Evolutionary conservation across 1,140 invertebrate genomes (phyloP), one percentile per base, ranked within the genome.

Genomic region (Wasmannia auropunctata): DNA sequence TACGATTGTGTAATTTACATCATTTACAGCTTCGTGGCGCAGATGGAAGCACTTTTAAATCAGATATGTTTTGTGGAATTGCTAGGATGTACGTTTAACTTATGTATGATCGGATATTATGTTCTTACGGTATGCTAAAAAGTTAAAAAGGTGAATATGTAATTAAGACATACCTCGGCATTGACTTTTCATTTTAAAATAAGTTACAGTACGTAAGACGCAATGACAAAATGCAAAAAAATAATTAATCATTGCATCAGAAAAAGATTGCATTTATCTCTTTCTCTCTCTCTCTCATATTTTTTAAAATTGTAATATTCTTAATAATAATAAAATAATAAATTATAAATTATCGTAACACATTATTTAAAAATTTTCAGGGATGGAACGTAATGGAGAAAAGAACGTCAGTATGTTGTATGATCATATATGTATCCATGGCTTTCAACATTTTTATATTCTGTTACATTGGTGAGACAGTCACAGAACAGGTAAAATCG

Each of bases 31-130:
- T 92, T 93, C 22, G 88, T 91, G 28, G 46, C 80, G 0, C 60
- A 74, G 0, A 88, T 92, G n/a, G 92, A 93, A 79, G 54, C 6
- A 86, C 11, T 70, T 92, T 54, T 93, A 25, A 91, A 92, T 69
- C 90, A 91, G 62, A 87, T 93, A 63, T 92, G 92, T 72, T 77
- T 93, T 28, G 84, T 93, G 2, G 92, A 93, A 90, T 89, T 93
- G 37, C 62, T 93, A 1, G 92, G 93, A 37, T 93, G 92, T 62
- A 93, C 92, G 0, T 80, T 93, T 77, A 93, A 92, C 40, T 92
- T 93, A 63, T 93, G 93, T 76, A 90, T 92, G 62, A 67, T 93
- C 22, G 91, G 89, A 80, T 93, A 93, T 88, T 92, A 92, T 63
- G 80, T 90, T 37, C 88, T 93, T 46, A 91, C 83, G 90, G 93